Evolutionary conservation across 1,140 invertebrate genomes (phyloP), one percentile per base, ranked within the genome.

Genomic region (Procambarus clarkii): DNA sequence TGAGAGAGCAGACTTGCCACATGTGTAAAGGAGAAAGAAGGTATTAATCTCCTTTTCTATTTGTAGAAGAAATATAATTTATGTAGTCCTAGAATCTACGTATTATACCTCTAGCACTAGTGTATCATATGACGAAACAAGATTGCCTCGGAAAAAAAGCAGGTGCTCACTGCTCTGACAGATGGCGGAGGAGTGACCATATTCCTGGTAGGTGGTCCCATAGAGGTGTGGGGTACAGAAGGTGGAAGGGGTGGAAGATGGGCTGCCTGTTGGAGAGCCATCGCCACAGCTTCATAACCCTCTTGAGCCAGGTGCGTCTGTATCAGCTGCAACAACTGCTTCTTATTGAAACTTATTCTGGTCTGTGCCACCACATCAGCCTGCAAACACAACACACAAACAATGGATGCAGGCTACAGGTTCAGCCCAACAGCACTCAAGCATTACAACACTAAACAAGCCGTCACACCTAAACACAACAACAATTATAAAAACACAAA

Each of bases 321-420:
- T 81, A 99, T 99, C 4, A 99, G 95, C 94, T 98, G 97, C 92
- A 98, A 96, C 18, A 99, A 94, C 94, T 99, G 98, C 89, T 97
- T 96, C 94, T 98, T 97, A 94, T 99, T 98, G 94, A 97, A 99
- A 92, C 97, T 97, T 86, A 99, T 99, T 92, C 97, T 96, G 0
- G 98, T 99, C 95, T 99, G 98, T 0, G 98, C 98, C 9, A 99
- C 98, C 88, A 99, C 97, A 95, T 98, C 98, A 0, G 98, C 98
- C 87, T 96, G 84, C 24, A 86, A 86, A 64, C 60, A 64, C 4
- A 18, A 64, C 13, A 64, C 18, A 64, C 60, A 13, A 21, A 21
- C 18, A 18, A 64, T 64, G 18, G 34, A 1, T 21, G 15, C 54
- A 64, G 60, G 13, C 13, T 64, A 54, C 8, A 54, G 2, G 2